These are phyloP conservation scores for Leguminivora glycinivorella DNA, from an alignment of 1,140 invertebrate species.

Conservation along the genomic window DNA sequence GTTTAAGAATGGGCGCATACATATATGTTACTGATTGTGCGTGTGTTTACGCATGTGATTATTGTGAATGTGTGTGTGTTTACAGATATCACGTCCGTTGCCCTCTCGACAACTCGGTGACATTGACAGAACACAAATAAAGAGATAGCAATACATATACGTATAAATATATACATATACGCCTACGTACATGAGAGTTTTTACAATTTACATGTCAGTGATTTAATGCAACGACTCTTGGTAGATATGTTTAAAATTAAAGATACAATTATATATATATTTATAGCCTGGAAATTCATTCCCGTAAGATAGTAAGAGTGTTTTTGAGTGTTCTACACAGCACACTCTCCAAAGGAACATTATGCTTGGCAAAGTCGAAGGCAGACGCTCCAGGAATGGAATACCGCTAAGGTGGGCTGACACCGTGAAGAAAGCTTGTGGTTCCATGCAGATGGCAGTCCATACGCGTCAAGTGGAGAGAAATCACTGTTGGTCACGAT, in stretches of 20 bases:
- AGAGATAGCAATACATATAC: slow-evolving; percentile 65
- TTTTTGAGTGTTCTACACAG: too few relatives aligned
- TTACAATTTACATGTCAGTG: slow-evolving; percentile 15
- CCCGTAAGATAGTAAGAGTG: background rate
- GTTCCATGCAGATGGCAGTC: too few relatives aligned
- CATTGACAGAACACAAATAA: slow-evolving; percentile 74
- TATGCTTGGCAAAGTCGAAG: too few relatives aligned
- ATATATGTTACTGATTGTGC: slow-evolving; percentile 30
- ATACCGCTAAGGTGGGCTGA: too few relatives aligned
- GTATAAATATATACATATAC: slow-evolving; percentile 37
- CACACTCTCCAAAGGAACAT: too few relatives aligned
- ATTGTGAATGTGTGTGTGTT: slow-evolving; percentile 52
- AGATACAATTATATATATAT: background rate
- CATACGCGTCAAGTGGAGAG: too few relatives aligned
- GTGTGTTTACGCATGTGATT: slow-evolving; percentile 35
- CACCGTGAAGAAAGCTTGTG: too few relatives aligned
- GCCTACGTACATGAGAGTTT: background rate
- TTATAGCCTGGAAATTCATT: background rate
- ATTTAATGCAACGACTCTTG: background rate
- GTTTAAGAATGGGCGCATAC: background rate
- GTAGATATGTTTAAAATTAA: background rate
- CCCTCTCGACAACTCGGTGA: slow-evolving; percentile 73
- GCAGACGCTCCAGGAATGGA: too few relatives aligned
- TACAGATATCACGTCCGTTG: slow-evolving; percentile 72
- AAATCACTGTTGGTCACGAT: too few relatives aligned